These are phyloP conservation scores for Polydesmus complanatus DNA, from an alignment of 2,888 invertebrate species.

Conservation along the genomic window DNA sequence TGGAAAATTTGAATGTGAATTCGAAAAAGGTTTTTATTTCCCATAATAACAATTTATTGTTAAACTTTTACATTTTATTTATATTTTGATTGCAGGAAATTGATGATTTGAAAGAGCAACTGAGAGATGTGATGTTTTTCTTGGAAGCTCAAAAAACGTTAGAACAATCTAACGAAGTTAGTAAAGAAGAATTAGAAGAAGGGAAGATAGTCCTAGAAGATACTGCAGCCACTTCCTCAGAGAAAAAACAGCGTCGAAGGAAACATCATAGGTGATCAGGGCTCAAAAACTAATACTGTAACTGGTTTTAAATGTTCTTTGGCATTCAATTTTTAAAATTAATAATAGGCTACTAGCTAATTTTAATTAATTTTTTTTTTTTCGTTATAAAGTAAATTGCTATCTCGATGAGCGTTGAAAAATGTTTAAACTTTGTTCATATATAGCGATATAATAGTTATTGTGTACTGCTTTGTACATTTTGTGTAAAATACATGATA, in stretches of 20 bases:
- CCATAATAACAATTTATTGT: conserved; percentile 18
- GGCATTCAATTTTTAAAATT: too few relatives aligned
- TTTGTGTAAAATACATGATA: too few relatives aligned
- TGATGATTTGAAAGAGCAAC: conserved; percentile 74
- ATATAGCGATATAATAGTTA: too few relatives aligned
- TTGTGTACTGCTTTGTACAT: too few relatives aligned
- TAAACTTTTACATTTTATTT: neutral
- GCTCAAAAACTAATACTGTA: too few relatives aligned
- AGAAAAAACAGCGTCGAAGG: neutral
- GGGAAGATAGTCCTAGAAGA: conserved; percentile 46
- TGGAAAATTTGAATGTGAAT: conserved; percentile 40
- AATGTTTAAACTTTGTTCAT: too few relatives aligned
- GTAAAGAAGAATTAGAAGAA: conserved; percentile 34
- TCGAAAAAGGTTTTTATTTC: conserved; percentile 22
- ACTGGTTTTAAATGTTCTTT: too few relatives aligned
- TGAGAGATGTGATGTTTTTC: conserved; percentile 93
- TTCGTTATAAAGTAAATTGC: too few relatives aligned
- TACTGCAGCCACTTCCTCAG: conserved; percentile 3
- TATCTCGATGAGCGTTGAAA: too few relatives aligned
- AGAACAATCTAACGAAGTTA: conserved; percentile 22
- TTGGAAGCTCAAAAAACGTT: conserved; percentile 66
- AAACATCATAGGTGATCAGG: neutral
- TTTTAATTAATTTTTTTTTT: too few relatives aligned
- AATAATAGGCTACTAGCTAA: too few relatives aligned
- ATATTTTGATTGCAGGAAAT: conserved; percentile 43